These are phyloP conservation scores for Watsonalla binaria DNA, from an alignment of 2,888 invertebrate genomes.

Conservation along the genomic window DNA sequence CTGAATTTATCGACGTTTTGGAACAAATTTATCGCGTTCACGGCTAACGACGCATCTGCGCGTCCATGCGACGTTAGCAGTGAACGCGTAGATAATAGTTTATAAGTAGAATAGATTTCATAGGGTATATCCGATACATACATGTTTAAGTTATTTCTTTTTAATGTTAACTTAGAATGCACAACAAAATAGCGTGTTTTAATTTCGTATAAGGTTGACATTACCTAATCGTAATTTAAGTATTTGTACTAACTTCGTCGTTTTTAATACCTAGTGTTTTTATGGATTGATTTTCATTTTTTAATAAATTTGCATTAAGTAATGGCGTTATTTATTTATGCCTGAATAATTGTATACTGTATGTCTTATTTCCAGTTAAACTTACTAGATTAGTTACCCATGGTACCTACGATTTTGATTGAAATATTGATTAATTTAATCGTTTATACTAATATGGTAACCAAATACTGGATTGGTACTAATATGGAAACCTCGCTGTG, in stretches of 20 bases:
- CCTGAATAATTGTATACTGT: too few species aligned
- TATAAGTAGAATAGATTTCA: conserved; percentile 38
- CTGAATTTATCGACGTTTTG: conserved; percentile 56
- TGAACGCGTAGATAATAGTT: conserved; percentile 31
- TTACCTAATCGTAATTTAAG: conserved; percentile 38
- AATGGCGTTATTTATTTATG: too few species aligned
- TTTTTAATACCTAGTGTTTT: conserved; percentile 59
- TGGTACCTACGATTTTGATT: too few species aligned
- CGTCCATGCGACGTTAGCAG: too few species aligned
- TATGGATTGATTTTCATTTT: conserved; percentile 72
- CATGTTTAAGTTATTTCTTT: conserved; percentile 33
- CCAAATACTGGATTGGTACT: too few species aligned
- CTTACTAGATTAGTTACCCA: too few species aligned
- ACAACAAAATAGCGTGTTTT: conserved; percentile 34
- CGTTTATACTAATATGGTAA: too few species aligned
- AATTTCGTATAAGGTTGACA: conserved; percentile 60
- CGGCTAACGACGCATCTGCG: too few species aligned
- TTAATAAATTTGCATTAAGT: conserved; percentile 62
- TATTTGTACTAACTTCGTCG: conserved; percentile 56
- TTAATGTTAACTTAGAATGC: conserved; percentile 23
- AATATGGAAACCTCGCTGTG: too few species aligned
- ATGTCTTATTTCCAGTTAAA: too few species aligned
- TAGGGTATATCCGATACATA: conserved; percentile 39
- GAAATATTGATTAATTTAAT: too few species aligned
- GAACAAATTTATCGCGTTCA: too few species aligned